Evolutionary conservation across 2,113 vertebrate genomes (phyloP).

Genomic region (Channa argus): DNA sequence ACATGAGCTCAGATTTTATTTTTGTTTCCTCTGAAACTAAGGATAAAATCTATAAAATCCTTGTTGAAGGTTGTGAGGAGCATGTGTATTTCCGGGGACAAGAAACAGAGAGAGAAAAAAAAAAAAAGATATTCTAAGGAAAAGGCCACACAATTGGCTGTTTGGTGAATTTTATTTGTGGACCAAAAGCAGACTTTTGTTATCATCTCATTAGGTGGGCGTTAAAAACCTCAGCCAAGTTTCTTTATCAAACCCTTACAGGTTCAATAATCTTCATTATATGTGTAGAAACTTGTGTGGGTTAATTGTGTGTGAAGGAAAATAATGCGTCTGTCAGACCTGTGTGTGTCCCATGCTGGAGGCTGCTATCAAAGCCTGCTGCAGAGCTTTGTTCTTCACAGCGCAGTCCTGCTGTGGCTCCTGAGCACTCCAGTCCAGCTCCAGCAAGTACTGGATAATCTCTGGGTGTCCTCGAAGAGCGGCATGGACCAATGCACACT

Average conservation of each 20-base stretch:
- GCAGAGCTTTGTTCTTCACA: conserved; percentile 89
- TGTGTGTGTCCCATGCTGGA: conserved; percentile 96
- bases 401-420: conserved; percentile 81
- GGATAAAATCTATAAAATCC: not conserved
- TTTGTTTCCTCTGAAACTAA: not conserved
- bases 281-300: not conserved
- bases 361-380: conserved; percentile 92
- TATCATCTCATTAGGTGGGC: not conserved
- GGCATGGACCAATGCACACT: conserved; percentile 93
- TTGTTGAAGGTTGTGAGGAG: not conserved
- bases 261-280: not conserved
- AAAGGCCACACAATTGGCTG: too few species aligned
- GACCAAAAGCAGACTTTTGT: too few species aligned
- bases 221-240: not conserved
- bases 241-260: not conserved
- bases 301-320: not conserved
- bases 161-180: too few species aligned
- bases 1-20: conserved; percentile 13
- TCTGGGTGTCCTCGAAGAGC: conserved; percentile 90
- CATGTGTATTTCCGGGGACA: too few species aligned
- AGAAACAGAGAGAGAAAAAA: too few species aligned
- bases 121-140: too few species aligned
- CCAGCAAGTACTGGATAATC: conserved; percentile 89
- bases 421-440: conserved; percentile 84
- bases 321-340: conserved; percentile 76